Conservation (phyloP, 2,888 invertebrate species). For the Drosophila emarginata region DNA sequence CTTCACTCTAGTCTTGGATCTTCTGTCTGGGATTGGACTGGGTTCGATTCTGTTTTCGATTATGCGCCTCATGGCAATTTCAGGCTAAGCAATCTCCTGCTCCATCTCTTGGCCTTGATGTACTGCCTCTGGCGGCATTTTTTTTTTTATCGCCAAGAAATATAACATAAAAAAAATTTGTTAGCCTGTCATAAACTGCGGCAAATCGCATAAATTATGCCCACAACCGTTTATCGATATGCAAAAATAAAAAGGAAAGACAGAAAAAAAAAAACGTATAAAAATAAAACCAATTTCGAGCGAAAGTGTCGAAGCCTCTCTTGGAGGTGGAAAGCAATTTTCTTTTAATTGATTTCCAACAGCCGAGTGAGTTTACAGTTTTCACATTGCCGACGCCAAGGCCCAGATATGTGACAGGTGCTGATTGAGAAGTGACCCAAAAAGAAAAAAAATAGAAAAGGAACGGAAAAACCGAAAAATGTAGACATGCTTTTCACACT, state of each 20-base stretch:
- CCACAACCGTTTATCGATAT: slow-evolving; percentile 62
- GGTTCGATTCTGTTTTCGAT: slow-evolving; percentile 69
- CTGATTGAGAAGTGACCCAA: slow-evolving; percentile 72
- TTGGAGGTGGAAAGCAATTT: slow-evolving; percentile 60
- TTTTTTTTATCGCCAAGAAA: slow-evolving; percentile 41
- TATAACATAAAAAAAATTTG: slow-evolving; percentile 61
- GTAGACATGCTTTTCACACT: slow-evolving; percentile 51
- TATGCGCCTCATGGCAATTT: slow-evolving; percentile 63
- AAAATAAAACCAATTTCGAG: slow-evolving; percentile 15
- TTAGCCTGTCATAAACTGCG: slow-evolving; percentile 76
- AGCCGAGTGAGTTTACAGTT: slow-evolving; percentile 40
- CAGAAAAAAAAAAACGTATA: not conserved
- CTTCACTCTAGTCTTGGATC: slow-evolving; percentile 39
- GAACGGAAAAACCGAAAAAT: slow-evolving; percentile 26
- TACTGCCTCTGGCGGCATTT: slow-evolving; percentile 60
- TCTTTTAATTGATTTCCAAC: slow-evolving; percentile 71
- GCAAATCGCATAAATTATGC: slow-evolving; percentile 70
- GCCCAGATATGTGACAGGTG: slow-evolving; percentile 69
- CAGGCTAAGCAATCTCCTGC: slow-evolving; percentile 40
- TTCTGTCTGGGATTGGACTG: slow-evolving; percentile 36
- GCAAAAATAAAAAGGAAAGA: slow-evolving; percentile 41
- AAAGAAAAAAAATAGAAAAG: slow-evolving; percentile 33
- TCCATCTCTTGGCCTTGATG: slow-evolving; percentile 59
- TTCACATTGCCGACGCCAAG: too few relatives aligned
- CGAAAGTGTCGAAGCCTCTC: slow-evolving; percentile 67